These are phyloP conservation scores for Anas acuta DNA, from an alignment of 2,797 vertebrate species.

Conservation along the genomic window DNA sequence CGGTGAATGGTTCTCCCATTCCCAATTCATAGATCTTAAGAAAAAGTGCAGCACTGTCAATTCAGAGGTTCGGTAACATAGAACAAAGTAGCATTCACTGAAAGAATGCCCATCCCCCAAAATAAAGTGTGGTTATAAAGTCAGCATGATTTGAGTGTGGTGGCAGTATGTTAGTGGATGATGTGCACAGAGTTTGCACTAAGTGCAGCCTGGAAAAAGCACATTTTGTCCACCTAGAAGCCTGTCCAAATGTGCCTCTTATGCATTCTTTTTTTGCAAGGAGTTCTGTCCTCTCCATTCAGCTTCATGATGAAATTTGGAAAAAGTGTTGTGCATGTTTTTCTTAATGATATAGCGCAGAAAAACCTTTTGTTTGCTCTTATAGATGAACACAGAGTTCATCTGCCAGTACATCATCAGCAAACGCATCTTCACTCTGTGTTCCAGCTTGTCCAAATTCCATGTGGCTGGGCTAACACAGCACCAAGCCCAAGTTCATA, in stretches of 20 bases:
- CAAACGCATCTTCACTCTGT: neutral
- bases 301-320: neutral
- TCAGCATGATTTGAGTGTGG: neutral
- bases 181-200: neutral
- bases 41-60: neutral
- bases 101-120: neutral
- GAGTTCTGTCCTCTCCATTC: neutral
- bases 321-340: neutral
- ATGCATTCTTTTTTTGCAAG: neutral
- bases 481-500: slow-evolving; percentile 25
- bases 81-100: neutral
- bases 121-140: neutral
- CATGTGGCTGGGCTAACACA: neutral
- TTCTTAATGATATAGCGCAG: neutral
- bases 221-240: neutral
- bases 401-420: neutral
- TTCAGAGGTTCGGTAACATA: neutral
- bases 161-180: neutral
- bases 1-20: neutral
- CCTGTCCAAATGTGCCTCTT: neutral
- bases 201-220: neutral
- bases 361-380: neutral
- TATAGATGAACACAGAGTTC: neutral
- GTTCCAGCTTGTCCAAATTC: slow-evolving; percentile 40
- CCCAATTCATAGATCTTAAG: neutral